Conservation (phyloP, 2,888 invertebrate species). For the Cataglyphis albicans region DNA sequence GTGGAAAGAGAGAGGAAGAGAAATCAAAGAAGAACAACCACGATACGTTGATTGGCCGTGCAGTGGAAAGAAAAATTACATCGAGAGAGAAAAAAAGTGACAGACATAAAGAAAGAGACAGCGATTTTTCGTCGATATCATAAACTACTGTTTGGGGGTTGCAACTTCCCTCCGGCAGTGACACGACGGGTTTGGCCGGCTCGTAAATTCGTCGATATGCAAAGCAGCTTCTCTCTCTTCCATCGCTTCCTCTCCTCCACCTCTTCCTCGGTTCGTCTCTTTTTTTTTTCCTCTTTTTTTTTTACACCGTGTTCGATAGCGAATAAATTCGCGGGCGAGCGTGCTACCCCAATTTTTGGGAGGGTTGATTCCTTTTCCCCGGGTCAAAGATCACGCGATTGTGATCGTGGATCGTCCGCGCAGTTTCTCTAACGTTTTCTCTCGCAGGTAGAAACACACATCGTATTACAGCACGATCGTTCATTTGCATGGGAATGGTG, state of each 20-base stretch:
- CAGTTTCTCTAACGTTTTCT: constrained; percentile 51
- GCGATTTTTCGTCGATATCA: constrained; percentile 78
- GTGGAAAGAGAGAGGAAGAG: constrained; percentile 20
- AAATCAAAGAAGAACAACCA: constrained; percentile 48
- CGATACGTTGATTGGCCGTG: constrained; percentile 66
- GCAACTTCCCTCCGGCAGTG: constrained; percentile 70
- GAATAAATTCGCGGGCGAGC: constrained; percentile 62
- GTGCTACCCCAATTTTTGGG: constrained; percentile 53
- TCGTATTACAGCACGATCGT: constrained; percentile 55
- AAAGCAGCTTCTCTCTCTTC: constrained; percentile 70
- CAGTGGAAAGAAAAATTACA: constrained; percentile 11
- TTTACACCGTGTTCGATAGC: constrained; percentile 16
- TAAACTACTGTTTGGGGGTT: constrained; percentile 76
- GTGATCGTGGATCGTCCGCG: constrained; percentile 63
- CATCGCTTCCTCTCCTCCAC: constrained; percentile 60
- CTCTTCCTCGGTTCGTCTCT: constrained; percentile 50
- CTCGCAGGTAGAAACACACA: constrained; percentile 66
- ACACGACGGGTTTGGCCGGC: constrained; percentile 71
- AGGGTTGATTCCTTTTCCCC: constrained; percentile 58
- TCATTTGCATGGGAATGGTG: constrained; percentile 81
- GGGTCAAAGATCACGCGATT: constrained; percentile 67
- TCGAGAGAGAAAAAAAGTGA: constrained; percentile 15
- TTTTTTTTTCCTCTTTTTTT: not conserved
- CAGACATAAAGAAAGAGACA: constrained; percentile 40
- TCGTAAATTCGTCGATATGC: constrained; percentile 83